phyloP scores from a whole-genome alignment of 2,888 invertebrate genomes.

The Bellardia pandia region DNA sequence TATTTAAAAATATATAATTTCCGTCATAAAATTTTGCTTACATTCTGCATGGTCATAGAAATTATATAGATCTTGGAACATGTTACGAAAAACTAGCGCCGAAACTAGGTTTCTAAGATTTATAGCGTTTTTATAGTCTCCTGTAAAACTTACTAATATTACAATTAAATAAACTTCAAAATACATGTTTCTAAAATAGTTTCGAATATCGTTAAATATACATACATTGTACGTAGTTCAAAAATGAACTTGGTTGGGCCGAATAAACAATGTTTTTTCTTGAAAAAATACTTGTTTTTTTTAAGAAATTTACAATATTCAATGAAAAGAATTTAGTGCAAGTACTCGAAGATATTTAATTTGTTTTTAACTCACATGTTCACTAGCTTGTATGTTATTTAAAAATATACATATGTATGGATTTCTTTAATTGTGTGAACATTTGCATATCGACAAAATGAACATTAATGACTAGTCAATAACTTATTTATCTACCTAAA shows the following conservation, averaged over 20 bases:
- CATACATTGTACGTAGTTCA: not conserved
- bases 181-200: too few species aligned
- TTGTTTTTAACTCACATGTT: not conserved
- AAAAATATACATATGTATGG: not conserved
- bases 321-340: too few species aligned
- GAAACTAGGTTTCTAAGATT: too few species aligned
- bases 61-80: too few species aligned
- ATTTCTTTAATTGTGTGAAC: not conserved
- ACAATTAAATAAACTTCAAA: too few species aligned
- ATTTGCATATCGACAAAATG: not conserved
- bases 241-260: not conserved
- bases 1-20: too few species aligned
- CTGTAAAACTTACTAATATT: too few species aligned
- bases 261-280: not conserved
- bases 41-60: too few species aligned
- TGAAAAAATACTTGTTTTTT: not conserved
- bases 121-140: too few species aligned
- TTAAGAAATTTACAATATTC: not conserved
- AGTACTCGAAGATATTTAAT: not conserved
- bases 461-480: conserved; percentile 17
- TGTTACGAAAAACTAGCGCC: too few species aligned
- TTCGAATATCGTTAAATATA: too few species aligned
- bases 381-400: not conserved
- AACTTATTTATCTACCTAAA: conserved; percentile 11
- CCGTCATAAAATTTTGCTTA: too few species aligned